Base-by-base conservation (phyloP, 2,888 invertebrate genomes). In the Gastrophysa polygoni region DNA sequence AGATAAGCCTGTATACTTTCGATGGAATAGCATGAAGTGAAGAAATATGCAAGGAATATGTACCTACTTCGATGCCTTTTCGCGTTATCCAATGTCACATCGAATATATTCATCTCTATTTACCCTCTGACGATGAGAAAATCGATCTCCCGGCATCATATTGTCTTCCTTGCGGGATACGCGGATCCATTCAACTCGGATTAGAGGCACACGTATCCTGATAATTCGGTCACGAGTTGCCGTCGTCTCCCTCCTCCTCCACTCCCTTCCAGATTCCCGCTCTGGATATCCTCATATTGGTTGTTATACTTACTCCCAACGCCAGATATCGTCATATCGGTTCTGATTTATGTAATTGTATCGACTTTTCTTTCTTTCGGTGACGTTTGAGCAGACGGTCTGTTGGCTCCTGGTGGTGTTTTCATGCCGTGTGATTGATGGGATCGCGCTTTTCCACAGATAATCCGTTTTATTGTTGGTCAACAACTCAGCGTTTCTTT, bases 291-390 rank as follows among this genome's bases (percentile, higher is more conserved):
- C 74, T 77, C 76, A 77, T 78, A 78, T 78, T 77, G 78, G 77
- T 76, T 77, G 75, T n/a, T n/a, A n/a, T n/a, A n/a, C n/a, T n/a
- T 77, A 76, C 70, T 77, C 73, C 77, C 76, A 77, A 77, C 78
- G 75, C 77, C 77, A 75, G 77, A 78, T 78, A 78, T 77, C 77
- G 78, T 77, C 77, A 75, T 76, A 78, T 78, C 78, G 77, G 74
- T 72, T 66, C 75, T 78, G 80, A 80, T 80, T 80, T 80, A 80
- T 80, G 79, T 80, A 80, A 80, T 80, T 79, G 78, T 77, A 79
- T 79, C 77, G 78, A 78, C 77, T 79, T 76, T 76, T 76, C 73
- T 73, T 71, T 69, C 69, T 61, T 59, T 57, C 63, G 52, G 44
- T 63, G 52, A 38, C 58, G 63, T 52, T 56, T 64, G 60, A 59